Base-by-base conservation (phyloP, 2,888 invertebrate species). In the Elaeidobius kamerunicus region DNA sequence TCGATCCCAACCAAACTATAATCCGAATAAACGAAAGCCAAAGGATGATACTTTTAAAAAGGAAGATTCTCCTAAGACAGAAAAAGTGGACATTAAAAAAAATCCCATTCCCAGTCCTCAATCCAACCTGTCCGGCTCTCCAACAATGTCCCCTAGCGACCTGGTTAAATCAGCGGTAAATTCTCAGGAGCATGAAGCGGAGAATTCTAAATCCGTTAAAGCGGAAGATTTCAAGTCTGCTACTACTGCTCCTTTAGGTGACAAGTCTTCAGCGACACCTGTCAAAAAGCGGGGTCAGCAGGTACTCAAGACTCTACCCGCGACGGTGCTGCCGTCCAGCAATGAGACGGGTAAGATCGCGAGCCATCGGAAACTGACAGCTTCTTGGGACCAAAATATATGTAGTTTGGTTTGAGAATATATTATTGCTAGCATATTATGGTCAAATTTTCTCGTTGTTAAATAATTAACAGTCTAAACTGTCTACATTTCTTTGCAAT, bases 131-230 rank as follows among this genome's bases (percentile, higher is more conserved):
- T 51, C 50, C 23, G 20, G 40, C 41, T 41, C 55, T 20, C 45
- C 44, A 17, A 17, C 46, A 7, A 75, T 80, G 78, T 78, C 79
- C 36, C 82, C 82, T 9, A 81, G 81, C 59, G 76, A 76, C 64
- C 72, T 83, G 52, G 81, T 82, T 35, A 84, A 83, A 68, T 83
- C 83, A 17, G 82, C 82, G 36, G 81, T 80, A 35, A 80, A 81
- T 66, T 81, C 79, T 64, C 81, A 82, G 68, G 43, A 46, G 34
- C 50, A 27, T 20, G 51, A 78, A 52, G 35, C 18, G 78, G 63
- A 55, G 64, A 63, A 73, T 75, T 50, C 30, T 20, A 45, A 50
- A 49, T 35, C 55, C 23, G 30, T 51, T 28, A 52, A 56, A 45
- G 45, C 35, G 18, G 51, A 48, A 38, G 56, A 49, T 40, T 40